phyloP scores from a whole-genome alignment of 2,888 invertebrate species.

The Hecatera dysodea region DNA sequence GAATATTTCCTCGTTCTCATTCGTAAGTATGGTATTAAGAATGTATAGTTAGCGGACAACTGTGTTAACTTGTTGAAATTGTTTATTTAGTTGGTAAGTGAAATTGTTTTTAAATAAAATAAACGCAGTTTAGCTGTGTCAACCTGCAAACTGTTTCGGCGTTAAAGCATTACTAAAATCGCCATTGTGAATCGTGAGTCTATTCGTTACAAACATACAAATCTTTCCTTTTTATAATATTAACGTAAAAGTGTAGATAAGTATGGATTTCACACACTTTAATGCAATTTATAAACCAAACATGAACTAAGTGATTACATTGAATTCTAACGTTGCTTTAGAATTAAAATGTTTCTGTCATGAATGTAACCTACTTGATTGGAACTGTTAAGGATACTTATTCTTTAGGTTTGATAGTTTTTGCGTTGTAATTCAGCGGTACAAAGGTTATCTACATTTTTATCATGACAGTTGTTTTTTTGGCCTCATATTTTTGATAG shows the following conservation, averaged over 20 bases:
- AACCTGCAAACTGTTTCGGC: not conserved
- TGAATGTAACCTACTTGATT: not conserved
- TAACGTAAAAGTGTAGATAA: no score
- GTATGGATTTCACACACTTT: no score
- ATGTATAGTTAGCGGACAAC: constrained; percentile 21
- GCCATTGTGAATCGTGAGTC: not conserved
- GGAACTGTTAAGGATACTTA: not conserved
- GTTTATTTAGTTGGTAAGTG: constrained; percentile 26
- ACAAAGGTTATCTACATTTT: not conserved
- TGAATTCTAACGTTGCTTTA: no score
- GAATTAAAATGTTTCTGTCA: no score
- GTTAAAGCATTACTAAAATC: not conserved
- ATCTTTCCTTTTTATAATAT: no score
- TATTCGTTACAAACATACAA: not conserved
- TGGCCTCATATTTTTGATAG: constrained; percentile 3
- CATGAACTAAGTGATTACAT: no score
- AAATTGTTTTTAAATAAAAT: not conserved
- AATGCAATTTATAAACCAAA: no score
- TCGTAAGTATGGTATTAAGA: not conserved
- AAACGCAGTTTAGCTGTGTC: not conserved
- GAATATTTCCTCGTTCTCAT: constrained; percentile 7
- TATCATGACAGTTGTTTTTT: not conserved
- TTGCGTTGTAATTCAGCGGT: not conserved
- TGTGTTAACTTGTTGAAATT: constrained; percentile 34
- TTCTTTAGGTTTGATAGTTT: not conserved